These are phyloP conservation scores for Halcyon chelicuti DNA, from an alignment of 2,797 vertebrate species.

Conservation along the genomic window DNA sequence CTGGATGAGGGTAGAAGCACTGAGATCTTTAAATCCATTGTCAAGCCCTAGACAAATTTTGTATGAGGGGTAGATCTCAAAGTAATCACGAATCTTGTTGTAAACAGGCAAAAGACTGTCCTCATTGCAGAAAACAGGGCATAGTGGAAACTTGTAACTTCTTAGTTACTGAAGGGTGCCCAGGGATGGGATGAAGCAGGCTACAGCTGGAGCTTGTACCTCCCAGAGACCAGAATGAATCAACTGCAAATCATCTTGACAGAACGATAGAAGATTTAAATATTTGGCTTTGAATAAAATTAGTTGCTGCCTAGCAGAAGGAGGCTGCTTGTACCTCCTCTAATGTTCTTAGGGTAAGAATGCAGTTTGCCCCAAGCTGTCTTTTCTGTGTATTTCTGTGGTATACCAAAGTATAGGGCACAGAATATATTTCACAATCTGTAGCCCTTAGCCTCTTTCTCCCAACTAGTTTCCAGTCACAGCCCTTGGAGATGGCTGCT, in stretches of 20 bases:
- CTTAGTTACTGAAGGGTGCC: not conserved
- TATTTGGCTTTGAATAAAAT: not conserved
- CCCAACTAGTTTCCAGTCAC: not conserved
- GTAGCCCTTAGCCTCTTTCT: slow-evolving; percentile 16
- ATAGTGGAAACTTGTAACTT: not conserved
- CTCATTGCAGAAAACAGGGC: rapidly evolving
- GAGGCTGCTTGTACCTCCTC: not conserved
- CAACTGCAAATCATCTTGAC: not conserved
- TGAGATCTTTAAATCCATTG: not conserved
- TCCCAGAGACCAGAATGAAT: not conserved
- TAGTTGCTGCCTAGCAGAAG: not conserved
- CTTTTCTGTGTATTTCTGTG: not conserved
- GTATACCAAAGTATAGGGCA: not conserved
- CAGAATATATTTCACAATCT: not conserved
- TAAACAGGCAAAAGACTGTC: not conserved
- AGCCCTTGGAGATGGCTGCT: slow-evolving; percentile 58
- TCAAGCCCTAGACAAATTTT: not conserved
- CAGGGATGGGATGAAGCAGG: not conserved
- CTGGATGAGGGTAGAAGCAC: no score
- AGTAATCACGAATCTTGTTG: not conserved
- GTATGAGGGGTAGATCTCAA: not conserved
- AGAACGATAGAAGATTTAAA: not conserved
- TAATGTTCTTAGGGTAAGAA: not conserved
- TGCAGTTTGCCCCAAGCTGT: not conserved
- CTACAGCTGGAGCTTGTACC: not conserved